Percentiles rank a stretch among this genome's conserved stretches.
Evolutionary conservation across 2,113 vertebrate species (phyloP).

Genomic region (Plectropomus leopardus): DNA sequence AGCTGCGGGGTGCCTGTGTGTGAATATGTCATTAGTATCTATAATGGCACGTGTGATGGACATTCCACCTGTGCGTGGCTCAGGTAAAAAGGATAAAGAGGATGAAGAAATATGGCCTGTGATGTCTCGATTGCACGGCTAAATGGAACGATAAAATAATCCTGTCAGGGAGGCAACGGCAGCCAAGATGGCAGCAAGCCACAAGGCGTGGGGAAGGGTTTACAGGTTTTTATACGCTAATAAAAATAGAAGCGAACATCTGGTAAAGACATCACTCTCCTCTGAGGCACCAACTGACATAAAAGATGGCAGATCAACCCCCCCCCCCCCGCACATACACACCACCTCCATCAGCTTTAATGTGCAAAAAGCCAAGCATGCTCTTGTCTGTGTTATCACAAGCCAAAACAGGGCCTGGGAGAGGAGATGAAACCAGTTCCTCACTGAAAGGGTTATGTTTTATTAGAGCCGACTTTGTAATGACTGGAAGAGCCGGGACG

Average conservation of each 20-base stretch:
- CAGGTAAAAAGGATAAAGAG: constrained; percentile 58
- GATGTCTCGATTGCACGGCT: constrained; percentile 59
- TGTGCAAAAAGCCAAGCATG: constrained; percentile 65
- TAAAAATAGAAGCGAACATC: constrained; percentile 79
- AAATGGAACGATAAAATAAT: constrained; percentile 72
- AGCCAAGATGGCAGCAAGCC: constrained; percentile 60
- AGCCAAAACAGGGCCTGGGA: constrained; percentile 68
- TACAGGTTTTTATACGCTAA: constrained; percentile 71
- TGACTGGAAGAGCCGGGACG: constrained; percentile 50
- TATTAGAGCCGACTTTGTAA: constrained; percentile 73
- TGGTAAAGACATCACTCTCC: constrained; percentile 76
- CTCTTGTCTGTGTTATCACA: constrained; percentile 69
- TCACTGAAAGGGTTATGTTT: constrained; percentile 75
- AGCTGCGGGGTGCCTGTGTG: constrained; percentile 48
- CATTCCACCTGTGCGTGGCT: constrained; percentile 46
- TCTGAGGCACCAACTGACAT: constrained; percentile 71
- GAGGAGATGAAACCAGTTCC: constrained; percentile 70
- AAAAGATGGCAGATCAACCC: constrained; percentile 66
- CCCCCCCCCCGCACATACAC: not conserved
- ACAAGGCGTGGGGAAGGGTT: constrained; percentile 50
- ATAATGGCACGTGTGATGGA: constrained; percentile 59
- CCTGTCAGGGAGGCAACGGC: constrained; percentile 46
- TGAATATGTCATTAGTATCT: constrained; percentile 53
- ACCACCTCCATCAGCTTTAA: constrained; percentile 58
- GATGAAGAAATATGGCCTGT: constrained; percentile 52